phyloP scores from a whole-genome alignment of 2,888 invertebrate species.

The Brachyptera putata region DNA sequence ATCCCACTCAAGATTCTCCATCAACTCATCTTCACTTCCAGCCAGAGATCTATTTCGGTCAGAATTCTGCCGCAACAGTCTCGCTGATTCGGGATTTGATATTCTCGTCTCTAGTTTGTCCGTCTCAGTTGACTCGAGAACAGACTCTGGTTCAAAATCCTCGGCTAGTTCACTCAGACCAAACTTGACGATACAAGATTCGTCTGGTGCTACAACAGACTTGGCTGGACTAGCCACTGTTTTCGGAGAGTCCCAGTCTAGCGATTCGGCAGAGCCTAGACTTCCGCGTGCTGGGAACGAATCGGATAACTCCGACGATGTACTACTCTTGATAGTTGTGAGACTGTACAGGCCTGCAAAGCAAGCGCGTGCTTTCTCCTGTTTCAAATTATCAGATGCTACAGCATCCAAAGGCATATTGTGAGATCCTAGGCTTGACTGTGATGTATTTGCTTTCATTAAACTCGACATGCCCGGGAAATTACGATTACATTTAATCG shows the following conservation, averaged over 20 bases:
- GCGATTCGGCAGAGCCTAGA: conserved; percentile 33
- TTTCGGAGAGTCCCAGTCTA: conserved; percentile 37
- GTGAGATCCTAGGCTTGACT: not conserved
- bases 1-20: conserved; percentile 35
- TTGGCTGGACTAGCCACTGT: conserved; percentile 27
- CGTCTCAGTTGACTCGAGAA: no score
- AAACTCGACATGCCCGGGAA: conserved; percentile 38
- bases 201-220: not conserved
- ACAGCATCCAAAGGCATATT: no score
- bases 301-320: conserved; percentile 36
- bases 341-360: conserved; percentile 37
- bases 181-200: not conserved
- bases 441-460: conserved; percentile 32
- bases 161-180: not conserved
- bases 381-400: conserved; percentile 26
- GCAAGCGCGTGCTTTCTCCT: conserved; percentile 33
- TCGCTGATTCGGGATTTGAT: no score
- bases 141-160: not conserved
- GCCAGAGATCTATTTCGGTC: conserved; percentile 1
- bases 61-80: not conserved
- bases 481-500: conserved; percentile 37
- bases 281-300: conserved; percentile 27
- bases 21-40: conserved; percentile 32
- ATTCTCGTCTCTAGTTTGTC: not conserved
- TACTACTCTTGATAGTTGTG: conserved; percentile 36